Conservation (phyloP, 2,113 vertebrate genomes). For the Promerops cafer region DNA sequence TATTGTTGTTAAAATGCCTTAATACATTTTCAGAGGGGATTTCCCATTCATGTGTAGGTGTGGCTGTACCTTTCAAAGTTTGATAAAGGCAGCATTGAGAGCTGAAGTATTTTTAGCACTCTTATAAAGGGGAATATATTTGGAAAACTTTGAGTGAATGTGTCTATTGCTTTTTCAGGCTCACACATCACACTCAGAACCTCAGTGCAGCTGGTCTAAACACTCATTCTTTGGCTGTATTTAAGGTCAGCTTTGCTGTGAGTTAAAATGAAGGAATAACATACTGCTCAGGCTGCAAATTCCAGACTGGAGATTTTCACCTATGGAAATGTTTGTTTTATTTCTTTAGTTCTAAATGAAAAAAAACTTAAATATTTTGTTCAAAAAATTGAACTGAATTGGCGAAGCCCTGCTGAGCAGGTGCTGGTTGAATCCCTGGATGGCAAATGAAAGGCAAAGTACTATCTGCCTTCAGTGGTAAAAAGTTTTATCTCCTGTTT, state of each 20-base stretch:
- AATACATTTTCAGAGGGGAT: not conserved
- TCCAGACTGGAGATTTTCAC: not conserved
- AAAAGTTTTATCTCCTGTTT: conserved; percentile 49
- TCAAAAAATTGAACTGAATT: not conserved
- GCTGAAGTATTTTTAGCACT: not conserved
- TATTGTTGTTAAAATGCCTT: not conserved
- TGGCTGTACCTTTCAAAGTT: not conserved
- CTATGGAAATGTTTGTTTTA: not conserved
- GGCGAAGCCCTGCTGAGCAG: not conserved
- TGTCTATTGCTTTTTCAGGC: not conserved
- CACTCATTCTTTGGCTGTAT: not conserved
- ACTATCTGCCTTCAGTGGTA: not conserved
- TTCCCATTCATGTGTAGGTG: not conserved
- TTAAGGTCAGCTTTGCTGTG: not conserved
- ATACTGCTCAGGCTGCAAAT: not conserved
- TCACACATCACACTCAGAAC: not conserved
- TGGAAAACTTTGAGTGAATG: not conserved
- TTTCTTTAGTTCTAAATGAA: not conserved
- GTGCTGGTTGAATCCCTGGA: not conserved
- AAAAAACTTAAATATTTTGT: not conserved
- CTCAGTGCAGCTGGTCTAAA: not conserved
- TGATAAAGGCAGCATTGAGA: not conserved
- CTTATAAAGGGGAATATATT: not conserved
- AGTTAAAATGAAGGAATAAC: not conserved
- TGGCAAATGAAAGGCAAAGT: not conserved